Evolutionary conservation across 2,888 invertebrate species (phyloP).

Genomic region (Melanotus villosus): DNA sequence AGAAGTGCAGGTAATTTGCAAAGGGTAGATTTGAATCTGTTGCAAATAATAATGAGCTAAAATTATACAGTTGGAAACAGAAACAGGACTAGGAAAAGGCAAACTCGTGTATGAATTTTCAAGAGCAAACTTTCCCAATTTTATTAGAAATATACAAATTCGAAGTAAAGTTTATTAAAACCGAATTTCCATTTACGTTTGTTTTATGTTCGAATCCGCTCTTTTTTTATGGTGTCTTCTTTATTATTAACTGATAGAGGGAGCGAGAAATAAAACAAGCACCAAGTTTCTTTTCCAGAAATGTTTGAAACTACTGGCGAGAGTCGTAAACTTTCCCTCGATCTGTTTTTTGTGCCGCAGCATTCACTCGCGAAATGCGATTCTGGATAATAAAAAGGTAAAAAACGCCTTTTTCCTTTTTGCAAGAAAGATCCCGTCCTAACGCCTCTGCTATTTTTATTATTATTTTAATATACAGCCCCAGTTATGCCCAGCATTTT

Average conservation of each 20-base stretch:
- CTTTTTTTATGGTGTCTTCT: constrained; percentile 21
- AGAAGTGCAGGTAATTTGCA: no score
- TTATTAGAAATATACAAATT: constrained; percentile 1
- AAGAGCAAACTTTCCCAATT: no score
- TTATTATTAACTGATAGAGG: constrained; percentile 36
- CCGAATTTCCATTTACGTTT: constrained; percentile 3
- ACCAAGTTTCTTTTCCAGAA: constrained; percentile 32
- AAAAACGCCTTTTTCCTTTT: constrained; percentile 46
- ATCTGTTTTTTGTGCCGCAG: constrained; percentile 48
- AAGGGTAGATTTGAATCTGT: no score
- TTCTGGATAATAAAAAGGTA: constrained; percentile 47
- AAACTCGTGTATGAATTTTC: no score
- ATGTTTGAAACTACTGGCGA: constrained; percentile 46
- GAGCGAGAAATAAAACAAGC: constrained; percentile 34
- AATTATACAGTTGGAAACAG: no score
- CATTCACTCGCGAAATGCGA: constrained; percentile 50
- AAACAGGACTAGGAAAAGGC: no score
- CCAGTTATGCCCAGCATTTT: constrained; percentile 27
- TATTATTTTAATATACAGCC: constrained; percentile 44
- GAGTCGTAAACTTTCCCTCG: constrained; percentile 48
- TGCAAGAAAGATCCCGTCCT: constrained; percentile 41
- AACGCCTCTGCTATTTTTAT: constrained; percentile 43
- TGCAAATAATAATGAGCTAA: no score
- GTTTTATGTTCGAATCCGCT: constrained; percentile 23
- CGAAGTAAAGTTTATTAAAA: constrained; percentile 1